Base-by-base conservation (phyloP, 2,888 invertebrate genomes). In the Sinodicranocentrus sp. region DNA sequence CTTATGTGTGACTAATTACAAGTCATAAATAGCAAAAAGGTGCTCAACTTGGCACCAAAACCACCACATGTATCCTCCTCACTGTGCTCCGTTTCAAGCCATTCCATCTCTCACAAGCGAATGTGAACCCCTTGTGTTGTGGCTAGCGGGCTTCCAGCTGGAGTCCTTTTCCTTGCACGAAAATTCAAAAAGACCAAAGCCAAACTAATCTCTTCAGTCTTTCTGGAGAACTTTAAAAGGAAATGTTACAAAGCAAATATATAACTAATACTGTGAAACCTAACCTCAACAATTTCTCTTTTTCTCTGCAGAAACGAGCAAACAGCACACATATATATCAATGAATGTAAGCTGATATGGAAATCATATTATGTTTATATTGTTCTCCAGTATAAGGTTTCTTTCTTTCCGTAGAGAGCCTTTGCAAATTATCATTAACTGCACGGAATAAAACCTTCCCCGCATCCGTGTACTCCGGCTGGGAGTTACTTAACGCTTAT, bases 1-100 rank as follows among this genome's bases (percentile, higher is more conserved):
- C 63, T 79, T 71, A 70, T 59, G 82, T 78, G 84, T 80, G 85
- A 86, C 85, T 86, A 86, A 86, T 86, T 85, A 86, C 85, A 54
- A 75, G 73, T 86, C 84, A 84, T 85, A 85, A 86, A 85, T 78
- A 79, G 67, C 67, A 39, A 61, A 75, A 79, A 85, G 78, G 82
- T 82, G 80, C 78, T 68, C 77, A 61, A 65, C 54, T 82, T 78
- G 84, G 79, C 79, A 79, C 84, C 80, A 28, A 59, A 44, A 44
- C 54, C 54, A 39, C 76, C 71, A 65, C 76, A 76, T 63, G 65
- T 57, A 70, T 33, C 28, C 61, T 25, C 25, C 25, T 59, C 23
- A 33, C 25, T 33, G n/a, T 54, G 54, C 23, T 25, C 21, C 59
- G 8, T 26, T 25, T 59, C 25, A 59, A 33, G 33, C 33, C 33